Evolutionary conservation across 1,140 invertebrate genomes (phyloP).

Genomic region (Charaxes varanes): DNA sequence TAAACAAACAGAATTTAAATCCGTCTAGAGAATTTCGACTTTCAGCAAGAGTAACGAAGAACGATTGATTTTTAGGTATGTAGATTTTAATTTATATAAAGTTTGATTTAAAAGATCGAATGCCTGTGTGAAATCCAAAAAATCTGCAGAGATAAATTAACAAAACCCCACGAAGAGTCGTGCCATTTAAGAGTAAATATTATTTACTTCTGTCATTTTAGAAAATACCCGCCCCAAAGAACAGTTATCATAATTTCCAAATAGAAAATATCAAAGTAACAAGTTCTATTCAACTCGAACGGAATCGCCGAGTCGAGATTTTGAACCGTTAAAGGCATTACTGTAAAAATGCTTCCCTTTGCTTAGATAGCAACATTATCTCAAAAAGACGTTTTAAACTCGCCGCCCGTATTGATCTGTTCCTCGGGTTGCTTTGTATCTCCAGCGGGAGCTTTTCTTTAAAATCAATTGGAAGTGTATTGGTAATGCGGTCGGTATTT

Average conservation of each 20-base stretch:
- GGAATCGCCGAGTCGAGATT: constrained; percentile 12
- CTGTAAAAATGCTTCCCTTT: constrained; percentile 7
- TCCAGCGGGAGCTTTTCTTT: constrained; percentile 33
- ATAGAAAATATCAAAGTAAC: constrained; percentile 3
- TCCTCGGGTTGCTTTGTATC: constrained; percentile 15
- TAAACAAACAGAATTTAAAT: no score
- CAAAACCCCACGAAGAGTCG: no score
- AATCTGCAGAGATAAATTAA: no score
- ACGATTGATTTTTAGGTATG: no score
- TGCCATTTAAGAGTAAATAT: no score
- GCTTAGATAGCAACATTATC: constrained; percentile 9
- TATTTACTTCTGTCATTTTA: no score
- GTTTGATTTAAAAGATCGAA: no score
- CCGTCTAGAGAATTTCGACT: no score
- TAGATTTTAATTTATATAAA: no score
- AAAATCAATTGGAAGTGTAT: constrained; percentile 42
- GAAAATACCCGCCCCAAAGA: no score
- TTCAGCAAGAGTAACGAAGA: no score
- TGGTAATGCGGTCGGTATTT: constrained; percentile 46
- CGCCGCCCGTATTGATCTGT: constrained; percentile 5
- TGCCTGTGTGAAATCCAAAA: no score
- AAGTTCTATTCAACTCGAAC: constrained; percentile 10
- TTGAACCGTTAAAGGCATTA: constrained; percentile 10
- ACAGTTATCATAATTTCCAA: neutral
- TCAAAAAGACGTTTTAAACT: constrained; percentile 14